These are phyloP conservation scores for Pseudotriccus pelzelni DNA, from an alignment of 2,797 vertebrate species.

Conservation along the genomic window DNA sequence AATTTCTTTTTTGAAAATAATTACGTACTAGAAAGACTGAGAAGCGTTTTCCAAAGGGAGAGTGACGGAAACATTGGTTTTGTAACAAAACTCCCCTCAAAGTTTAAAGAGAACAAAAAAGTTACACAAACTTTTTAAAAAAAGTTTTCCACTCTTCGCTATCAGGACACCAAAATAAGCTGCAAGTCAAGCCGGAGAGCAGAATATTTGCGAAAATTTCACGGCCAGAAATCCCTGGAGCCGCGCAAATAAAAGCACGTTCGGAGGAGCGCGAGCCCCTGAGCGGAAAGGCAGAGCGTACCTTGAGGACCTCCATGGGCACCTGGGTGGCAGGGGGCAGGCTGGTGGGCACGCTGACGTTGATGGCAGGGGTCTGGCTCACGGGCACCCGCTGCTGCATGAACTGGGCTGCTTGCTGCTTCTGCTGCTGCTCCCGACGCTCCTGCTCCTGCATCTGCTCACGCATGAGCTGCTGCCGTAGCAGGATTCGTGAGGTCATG, in stretches of 20 bases:
- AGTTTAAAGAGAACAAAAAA: not conserved
- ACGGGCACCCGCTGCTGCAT: constrained; percentile 84
- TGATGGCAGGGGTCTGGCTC: constrained; percentile 85
- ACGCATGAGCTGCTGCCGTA: constrained; percentile 83
- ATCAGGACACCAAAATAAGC: not conserved
- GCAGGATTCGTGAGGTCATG: constrained; percentile 84
- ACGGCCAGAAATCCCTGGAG: accelerated
- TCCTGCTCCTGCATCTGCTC: constrained; percentile 85
- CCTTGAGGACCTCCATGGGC: constrained; percentile 90
- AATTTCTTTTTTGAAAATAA: not conserved
- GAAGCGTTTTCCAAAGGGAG: not conserved
- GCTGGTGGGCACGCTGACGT: constrained; percentile 79
- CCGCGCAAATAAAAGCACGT: accelerated
- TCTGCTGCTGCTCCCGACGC: constrained; percentile 87
- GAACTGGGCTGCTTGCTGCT: constrained; percentile 88
- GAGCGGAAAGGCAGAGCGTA: constrained; percentile 57
- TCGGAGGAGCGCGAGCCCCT: not conserved
- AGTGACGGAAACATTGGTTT: accelerated
- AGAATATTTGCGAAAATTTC: not conserved
- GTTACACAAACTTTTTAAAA: not conserved
- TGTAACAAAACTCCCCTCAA: not conserved
- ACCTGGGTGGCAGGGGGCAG: constrained; percentile 83
- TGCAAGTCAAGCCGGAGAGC: accelerated
- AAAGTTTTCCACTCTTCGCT: not conserved
- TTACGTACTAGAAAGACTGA: not conserved